Conservation (phyloP, 2,888 invertebrate species). For the Hemicrepidius hirtus region DNA sequence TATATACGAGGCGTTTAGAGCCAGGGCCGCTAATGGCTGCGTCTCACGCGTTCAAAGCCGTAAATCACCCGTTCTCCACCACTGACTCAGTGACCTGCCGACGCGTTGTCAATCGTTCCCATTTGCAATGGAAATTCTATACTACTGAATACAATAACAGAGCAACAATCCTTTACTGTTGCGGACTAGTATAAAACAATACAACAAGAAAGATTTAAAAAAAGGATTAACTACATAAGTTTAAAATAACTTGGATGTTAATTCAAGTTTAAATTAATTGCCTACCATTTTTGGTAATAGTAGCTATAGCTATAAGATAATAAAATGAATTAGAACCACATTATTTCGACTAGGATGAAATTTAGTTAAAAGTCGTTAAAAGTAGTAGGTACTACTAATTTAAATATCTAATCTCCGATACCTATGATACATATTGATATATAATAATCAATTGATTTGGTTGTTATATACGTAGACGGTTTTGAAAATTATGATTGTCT, state of each 20-base stretch:
- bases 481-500: too few relatives aligned
- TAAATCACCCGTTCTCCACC: conserved; percentile 63
- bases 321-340: too few relatives aligned
- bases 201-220: conserved; percentile 13
- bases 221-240: neutral
- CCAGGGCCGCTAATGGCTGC: conserved; percentile 62
- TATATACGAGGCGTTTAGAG: conserved; percentile 67
- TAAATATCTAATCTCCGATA: too few relatives aligned
- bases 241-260: neutral
- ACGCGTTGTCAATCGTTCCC: conserved; percentile 47
- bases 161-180: conserved; percentile 26
- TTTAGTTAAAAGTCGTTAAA: too few relatives aligned
- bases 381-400: too few relatives aligned
- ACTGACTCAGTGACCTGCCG: conserved; percentile 54
- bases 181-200: conserved; percentile 11
- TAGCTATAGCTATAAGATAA: too few relatives aligned
- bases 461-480: too few relatives aligned
- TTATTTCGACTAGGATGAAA: too few relatives aligned
- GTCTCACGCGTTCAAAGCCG: conserved; percentile 64
- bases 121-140: conserved; percentile 50
- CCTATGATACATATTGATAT: too few relatives aligned
- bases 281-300: too few relatives aligned
- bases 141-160: conserved; percentile 31
- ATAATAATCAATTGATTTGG: too few relatives aligned
- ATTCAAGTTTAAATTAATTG: too few relatives aligned